Evolutionary conservation across 2,888 invertebrate species (phyloP), one percentile per base, ranked within the genome.

Genomic region (Mystacides longicornis): DNA sequence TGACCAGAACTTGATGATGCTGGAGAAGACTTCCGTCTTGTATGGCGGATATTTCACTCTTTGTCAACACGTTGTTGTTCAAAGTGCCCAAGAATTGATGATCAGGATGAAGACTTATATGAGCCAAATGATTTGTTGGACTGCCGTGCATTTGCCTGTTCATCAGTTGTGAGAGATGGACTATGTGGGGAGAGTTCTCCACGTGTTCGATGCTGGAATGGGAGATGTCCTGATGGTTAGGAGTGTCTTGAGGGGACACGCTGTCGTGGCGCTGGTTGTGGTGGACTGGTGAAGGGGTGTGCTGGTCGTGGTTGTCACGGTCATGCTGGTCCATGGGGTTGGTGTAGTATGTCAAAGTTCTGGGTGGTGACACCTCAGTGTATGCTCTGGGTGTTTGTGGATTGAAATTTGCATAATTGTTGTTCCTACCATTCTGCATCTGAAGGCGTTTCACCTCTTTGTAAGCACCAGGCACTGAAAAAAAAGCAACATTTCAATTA

Each of bases 1-100:
- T 56, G 50, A 54, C 59, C 49, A 22, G 55, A 53, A 37, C 57
- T 31, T 18, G 55, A 53, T n/a, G 43, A 51, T 9, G 58, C 16
- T 56, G 49, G 46, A 70, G 64, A 1, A 65, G 48, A 22, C 62
- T 61, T 33, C 62, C 62, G 45, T 61, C 66, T 55, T 67, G 65
- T 33, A 54, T 59, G 20, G 60, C 58, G 43, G 60, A 59, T 48
- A 61, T 59, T 21, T 60, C 66, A 23, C 62, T 64, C 33, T 64
- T 66, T 43, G 64, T 67, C 37, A 52, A 49, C 42, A 55, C 49
- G 43, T 58, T 62, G 49, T 58, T 62, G 51, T 57, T 60, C 18
- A 56, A 31, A 53, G 64, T 65, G 1, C 51, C 51, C 27, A 52
- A 46, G 33, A 60, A 21, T n/a, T 55, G 57, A 19, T 60, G 59